Evolutionary conservation across 2,797 vertebrate genomes (phyloP), one percentile per base, ranked within the genome.

Genomic region (Glossophaga mutica): DNA sequence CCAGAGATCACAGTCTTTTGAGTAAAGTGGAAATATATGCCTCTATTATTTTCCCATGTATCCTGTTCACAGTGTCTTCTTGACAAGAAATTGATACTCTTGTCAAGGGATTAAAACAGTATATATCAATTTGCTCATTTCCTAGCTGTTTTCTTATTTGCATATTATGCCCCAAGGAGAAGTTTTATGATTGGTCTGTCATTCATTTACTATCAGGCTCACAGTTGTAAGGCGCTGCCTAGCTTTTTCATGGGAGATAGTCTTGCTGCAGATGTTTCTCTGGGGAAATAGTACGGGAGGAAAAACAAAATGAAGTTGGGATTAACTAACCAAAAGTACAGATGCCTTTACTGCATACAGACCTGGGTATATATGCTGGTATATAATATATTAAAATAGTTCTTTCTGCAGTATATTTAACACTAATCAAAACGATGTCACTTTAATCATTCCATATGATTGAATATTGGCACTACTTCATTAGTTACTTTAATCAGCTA

Each of bases 241-340:
- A 46, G 15, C 8, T 78, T 94, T 73, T 39, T 44, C 12, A 16
- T 84, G 14, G 10, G 52, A 55, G 11, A 71, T 77, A 70, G n/a
- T 77, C 37, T 44, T 76, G 37, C 37, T 88, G 2, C 65, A 83
- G 34, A 78, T 39, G 12, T 91, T 77, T 94, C 29, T 79, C 59
- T 81, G 92, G 70, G 44, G 15, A 90, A 97, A 95, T 9, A 77
- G 34, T 95, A 84, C 71, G 26, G 55, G 85, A 97, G 90, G n/a
- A 91, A 93, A 95, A 97, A 22, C 29, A 85, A 95, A 96, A 96
- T 90, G 97, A 96, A 96, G 94, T 67, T 88, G 21, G 52, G 42
- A 50, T 67, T 44, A 94, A 82, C 10, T 39, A 83, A 91, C 46
- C 26, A 70, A 85, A 81, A 62, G 52, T 34, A 59, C 9, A 62